Conservation (phyloP, 37 sponge, comb jelly and placozoan species). For the Cliona cf. orientalis region DNA sequence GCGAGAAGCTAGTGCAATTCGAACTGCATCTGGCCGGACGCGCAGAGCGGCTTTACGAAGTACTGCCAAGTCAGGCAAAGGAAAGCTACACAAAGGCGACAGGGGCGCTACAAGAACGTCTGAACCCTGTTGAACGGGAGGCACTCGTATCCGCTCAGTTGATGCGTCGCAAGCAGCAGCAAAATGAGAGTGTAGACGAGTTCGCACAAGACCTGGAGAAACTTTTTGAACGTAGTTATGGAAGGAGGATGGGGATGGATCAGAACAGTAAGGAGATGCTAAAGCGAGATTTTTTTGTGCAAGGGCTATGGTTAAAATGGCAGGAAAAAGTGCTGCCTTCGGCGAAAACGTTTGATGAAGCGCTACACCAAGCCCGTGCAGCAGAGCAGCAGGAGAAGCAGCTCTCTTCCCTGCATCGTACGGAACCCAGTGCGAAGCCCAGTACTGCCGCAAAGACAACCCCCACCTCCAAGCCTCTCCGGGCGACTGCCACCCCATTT, state of each 20-base stretch:
- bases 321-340: conserved; percentile 39
- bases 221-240: conserved; percentile 46
- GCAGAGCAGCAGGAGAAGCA: conserved; percentile 45
- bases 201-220: conserved; percentile 24
- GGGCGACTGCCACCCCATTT: not conserved
- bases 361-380: conserved; percentile 30
- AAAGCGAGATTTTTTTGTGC: conserved; percentile 40
- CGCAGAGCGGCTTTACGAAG: conserved; percentile 26
- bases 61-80: not conserved
- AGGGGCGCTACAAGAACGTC: conserved; percentile 6
- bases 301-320: conserved; percentile 40
- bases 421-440: not conserved
- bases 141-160: conserved; percentile 25
- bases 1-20: conserved; percentile 33
- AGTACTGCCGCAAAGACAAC: not conserved
- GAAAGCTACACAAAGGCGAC: not conserved
- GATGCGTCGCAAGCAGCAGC: conserved; percentile 15
- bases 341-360: conserved; percentile 25
- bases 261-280: not conserved
- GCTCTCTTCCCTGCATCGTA: not conserved
- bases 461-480: not conserved
- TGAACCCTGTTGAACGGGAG: conserved; percentile 21
- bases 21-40: conserved; percentile 27
- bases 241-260: conserved; percentile 23
- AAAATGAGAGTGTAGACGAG: conserved; percentile 11